These are phyloP conservation scores for Callocephalon fimbriatum DNA, from an alignment of 2,113 vertebrate genomes.

Conservation along the genomic window DNA sequence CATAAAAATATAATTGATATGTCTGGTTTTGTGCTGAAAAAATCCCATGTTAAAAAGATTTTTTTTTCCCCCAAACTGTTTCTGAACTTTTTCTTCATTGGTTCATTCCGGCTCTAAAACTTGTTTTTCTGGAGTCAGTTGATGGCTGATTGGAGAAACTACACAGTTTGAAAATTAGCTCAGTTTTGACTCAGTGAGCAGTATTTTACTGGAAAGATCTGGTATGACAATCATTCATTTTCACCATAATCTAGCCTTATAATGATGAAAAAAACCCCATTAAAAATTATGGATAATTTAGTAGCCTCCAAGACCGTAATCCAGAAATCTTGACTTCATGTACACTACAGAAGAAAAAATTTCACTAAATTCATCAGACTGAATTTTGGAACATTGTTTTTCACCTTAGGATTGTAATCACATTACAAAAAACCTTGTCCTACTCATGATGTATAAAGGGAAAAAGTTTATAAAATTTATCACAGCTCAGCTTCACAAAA, in stretches of 20 bases:
- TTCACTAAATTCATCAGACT: background rate
- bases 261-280: background rate
- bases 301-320: background rate
- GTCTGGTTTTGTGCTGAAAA: conserved; percentile 41
- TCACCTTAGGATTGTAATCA: background rate
- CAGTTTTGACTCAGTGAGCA: background rate
- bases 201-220: background rate
- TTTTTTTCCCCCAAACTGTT: background rate
- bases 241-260: background rate
- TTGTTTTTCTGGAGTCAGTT: background rate
- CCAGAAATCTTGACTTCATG: background rate
- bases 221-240: background rate
- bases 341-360: background rate
- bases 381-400: background rate
- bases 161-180: background rate
- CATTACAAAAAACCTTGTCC: accelerated
- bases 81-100: conserved; percentile 22
- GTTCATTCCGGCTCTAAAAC: background rate
- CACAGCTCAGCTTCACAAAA: background rate
- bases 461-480: background rate
- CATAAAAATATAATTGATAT: conserved; percentile 34
- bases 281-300: background rate
- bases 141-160: background rate
- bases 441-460: background rate
- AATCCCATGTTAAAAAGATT: background rate